A percentile compares a stretch with the other conserved stretches of the same genome.
These are phyloP conservation scores for Drosophila kikkawai DNA, from an alignment of 1,140 invertebrate species.

Conservation along the genomic window DNA sequence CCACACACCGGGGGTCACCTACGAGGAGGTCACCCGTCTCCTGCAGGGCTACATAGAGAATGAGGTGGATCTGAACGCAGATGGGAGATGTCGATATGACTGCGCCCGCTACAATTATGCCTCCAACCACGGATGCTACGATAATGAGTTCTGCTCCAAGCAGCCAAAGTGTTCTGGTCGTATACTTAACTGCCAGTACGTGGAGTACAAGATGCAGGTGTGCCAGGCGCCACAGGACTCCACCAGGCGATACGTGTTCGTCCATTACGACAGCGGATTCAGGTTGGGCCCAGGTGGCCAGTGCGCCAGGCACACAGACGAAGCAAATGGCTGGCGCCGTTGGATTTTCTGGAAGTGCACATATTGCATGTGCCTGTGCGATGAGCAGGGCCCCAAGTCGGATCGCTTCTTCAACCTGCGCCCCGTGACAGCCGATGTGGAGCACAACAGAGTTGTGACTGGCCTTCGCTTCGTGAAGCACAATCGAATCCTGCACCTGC, in stretches of 20 bases:
- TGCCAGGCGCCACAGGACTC: constrained; percentile 88
- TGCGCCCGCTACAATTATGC: constrained; percentile 93
- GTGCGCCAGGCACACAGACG: constrained; percentile 87
- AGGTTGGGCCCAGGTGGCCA: constrained; percentile 86
- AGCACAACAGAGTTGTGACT: constrained; percentile 90
- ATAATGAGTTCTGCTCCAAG: constrained; percentile 88
- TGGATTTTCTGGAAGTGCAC: constrained; percentile 92
- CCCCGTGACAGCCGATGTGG: constrained; percentile 87
- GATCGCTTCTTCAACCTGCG: constrained; percentile 93
- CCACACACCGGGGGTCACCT: constrained; percentile 87
- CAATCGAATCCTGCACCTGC: constrained; percentile 91
- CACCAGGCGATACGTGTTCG: constrained; percentile 91
- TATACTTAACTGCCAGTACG: constrained; percentile 91
- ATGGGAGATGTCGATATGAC: constrained; percentile 91
- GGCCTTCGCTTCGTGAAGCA: constrained; percentile 90
- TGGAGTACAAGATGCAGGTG: constrained; percentile 94
- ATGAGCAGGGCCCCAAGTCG: constrained; percentile 89
- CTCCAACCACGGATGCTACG: constrained; percentile 86
- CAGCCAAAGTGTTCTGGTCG: constrained; percentile 90
- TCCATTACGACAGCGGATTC: constrained; percentile 92
- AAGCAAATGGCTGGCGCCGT: constrained; percentile 93
- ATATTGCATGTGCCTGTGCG: constrained; percentile 95
- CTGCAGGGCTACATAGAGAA: constrained; percentile 95
- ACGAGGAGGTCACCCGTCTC: constrained; percentile 90
- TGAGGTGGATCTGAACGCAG: constrained; percentile 92